These are phyloP conservation scores for Acanthacorydalis orientalis DNA, from an alignment of 2,888 invertebrate genomes.

Conservation along the genomic window DNA sequence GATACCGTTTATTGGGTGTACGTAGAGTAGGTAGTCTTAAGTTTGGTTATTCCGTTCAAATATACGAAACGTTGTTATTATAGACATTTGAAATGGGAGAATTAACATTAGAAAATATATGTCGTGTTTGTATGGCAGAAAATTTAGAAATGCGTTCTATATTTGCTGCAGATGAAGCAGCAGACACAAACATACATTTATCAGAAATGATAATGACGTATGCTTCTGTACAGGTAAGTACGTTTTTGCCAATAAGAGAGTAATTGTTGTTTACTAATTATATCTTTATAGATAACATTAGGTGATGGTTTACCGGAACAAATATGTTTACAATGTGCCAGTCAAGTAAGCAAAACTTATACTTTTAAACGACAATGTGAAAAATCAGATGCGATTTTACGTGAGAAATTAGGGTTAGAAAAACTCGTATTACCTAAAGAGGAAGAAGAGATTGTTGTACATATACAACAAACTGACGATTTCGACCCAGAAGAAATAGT, in stretches of 20 bases:
- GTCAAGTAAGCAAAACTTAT: slow-evolving; percentile 30
- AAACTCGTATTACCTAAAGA: slow-evolving; percentile 8
- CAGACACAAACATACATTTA: slow-evolving; percentile 19
- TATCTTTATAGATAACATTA: slow-evolving; percentile 19
- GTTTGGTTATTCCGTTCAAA: no score
- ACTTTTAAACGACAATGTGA: slow-evolving; percentile 30
- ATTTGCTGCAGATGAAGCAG: slow-evolving; percentile 19
- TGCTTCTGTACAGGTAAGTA: slow-evolving; percentile 22
- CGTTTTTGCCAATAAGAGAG: not conserved
- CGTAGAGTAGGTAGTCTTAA: no score
- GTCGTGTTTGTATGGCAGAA: slow-evolving; percentile 23
- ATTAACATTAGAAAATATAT: slow-evolving; percentile 15
- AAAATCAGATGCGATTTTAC: slow-evolving; percentile 24
- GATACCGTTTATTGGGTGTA: no score
- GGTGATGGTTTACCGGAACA: slow-evolving; percentile 42
- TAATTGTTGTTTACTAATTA: slow-evolving; percentile 1
- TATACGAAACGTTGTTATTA: not conserved
- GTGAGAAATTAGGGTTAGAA: slow-evolving; percentile 15
- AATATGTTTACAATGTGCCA: slow-evolving; percentile 37
- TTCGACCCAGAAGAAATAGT: slow-evolving; percentile 12
- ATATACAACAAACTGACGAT: slow-evolving; percentile 7
- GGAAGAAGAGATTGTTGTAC: slow-evolving; percentile 6
- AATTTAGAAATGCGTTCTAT: slow-evolving; percentile 22
- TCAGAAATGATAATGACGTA: slow-evolving; percentile 26
- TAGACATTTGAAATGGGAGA: slow-evolving; percentile 1